Conservation (phyloP, 2,888 invertebrate genomes). For the Pammene fasciana region DNA sequence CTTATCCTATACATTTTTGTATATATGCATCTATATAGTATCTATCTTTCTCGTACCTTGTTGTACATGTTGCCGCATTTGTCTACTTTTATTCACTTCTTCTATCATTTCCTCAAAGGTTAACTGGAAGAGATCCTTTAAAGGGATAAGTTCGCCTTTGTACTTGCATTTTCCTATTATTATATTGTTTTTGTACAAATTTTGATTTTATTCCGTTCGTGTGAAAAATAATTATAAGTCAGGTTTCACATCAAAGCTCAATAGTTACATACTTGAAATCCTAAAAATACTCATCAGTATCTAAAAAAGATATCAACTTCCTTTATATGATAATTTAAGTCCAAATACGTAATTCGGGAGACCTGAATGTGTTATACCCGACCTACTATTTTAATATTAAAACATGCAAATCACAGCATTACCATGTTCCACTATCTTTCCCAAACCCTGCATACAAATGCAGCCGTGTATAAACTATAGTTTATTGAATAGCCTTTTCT, state of each 20-base stretch:
- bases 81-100: too few species aligned
- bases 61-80: too few species aligned
- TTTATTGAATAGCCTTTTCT: conserved; percentile 43
- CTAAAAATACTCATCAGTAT: background rate
- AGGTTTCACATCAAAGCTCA: too few species aligned
- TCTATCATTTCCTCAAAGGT: too few species aligned
- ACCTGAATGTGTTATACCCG: conserved; percentile 54
- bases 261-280: background rate
- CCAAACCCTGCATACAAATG: conserved; percentile 58
- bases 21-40: too few species aligned
- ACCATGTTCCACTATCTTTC: conserved; percentile 63
- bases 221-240: too few species aligned
- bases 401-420: conserved; percentile 72
- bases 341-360: conserved; percentile 64
- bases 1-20: too few species aligned
- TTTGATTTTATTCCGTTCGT: background rate
- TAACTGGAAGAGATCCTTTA: too few species aligned
- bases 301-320: conserved; percentile 28
- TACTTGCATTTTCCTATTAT: background rate
- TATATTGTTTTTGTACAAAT: too few species aligned
- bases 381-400: conserved; percentile 72
- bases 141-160: too few species aligned
- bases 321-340: conserved; percentile 66
- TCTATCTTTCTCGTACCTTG: too few species aligned
- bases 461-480: conserved; percentile 51